A percentile compares a stretch with the other conserved stretches of the same genome.
These are phyloP conservation scores for Sarcophaga bullata DNA, from an alignment of 1,140 invertebrate genomes.

Conservation along the genomic window DNA sequence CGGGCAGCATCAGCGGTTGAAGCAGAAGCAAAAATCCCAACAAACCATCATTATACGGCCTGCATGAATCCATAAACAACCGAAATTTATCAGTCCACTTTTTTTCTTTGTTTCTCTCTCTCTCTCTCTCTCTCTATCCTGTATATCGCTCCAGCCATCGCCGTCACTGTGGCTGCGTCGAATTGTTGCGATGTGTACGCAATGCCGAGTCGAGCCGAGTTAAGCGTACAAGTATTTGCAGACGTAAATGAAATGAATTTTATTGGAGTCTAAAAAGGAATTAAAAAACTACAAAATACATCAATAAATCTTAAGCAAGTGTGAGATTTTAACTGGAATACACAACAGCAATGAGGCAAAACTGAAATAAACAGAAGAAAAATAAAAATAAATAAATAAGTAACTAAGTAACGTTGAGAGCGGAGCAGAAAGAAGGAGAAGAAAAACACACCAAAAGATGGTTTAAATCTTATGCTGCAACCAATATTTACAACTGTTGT, in stretches of 20 bases:
- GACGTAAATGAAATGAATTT: constrained; percentile 40
- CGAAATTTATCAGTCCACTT: constrained; percentile 11
- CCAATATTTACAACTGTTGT: constrained; percentile 31
- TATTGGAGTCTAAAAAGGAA: constrained; percentile 38
- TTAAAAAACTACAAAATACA: constrained; percentile 36
- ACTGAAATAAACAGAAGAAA: constrained; percentile 8
- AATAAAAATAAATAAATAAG: neutral
- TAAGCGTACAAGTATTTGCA: neutral
- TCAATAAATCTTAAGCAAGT: constrained; percentile 35
- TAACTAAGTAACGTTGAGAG: neutral
- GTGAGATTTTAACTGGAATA: constrained; percentile 26
- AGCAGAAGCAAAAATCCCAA: constrained; percentile 24
- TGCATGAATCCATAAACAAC: constrained; percentile 1
- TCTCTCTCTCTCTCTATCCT: too few species aligned
- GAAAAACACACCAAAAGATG: neutral
- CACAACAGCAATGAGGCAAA: neutral
- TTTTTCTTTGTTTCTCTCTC: neutral
- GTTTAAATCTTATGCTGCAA: constrained; percentile 14
- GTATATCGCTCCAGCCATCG: neutral
- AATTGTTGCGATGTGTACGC: neutral
- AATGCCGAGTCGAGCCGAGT: neutral
- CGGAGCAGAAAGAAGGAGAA: neutral
- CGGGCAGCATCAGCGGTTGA: neutral
- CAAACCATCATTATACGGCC: constrained; percentile 9
- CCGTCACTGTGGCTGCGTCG: neutral